Percentiles rank a stretch among this genome's conserved stretches.
These are phyloP conservation scores for Henricia sp. DNA, from an alignment of 53 echinoderm and acorn worm species.

Conservation along the genomic window DNA sequence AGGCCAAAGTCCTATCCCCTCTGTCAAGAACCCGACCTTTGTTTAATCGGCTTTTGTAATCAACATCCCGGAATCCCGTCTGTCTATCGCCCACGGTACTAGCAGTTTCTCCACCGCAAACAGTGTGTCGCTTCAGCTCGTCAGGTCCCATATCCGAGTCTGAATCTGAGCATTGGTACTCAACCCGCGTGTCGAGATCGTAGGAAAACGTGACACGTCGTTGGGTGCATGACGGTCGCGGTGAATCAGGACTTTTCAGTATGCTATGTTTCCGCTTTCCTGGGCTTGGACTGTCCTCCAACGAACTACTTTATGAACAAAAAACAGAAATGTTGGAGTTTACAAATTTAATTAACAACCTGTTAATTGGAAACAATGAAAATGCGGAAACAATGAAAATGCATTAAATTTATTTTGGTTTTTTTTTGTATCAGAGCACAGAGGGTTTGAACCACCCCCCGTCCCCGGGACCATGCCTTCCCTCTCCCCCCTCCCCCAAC, in stretches of 20 bases:
- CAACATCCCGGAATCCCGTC: conserved; percentile 13
- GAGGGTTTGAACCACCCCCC: too few species aligned
- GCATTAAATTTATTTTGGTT: too few species aligned
- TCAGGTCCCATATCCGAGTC: conserved; percentile 33
- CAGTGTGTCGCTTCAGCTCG: conserved; percentile 61
- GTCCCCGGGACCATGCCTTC: too few species aligned
- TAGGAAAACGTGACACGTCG: conserved; percentile 65
- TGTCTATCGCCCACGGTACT: background rate
- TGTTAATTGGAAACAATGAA: too few species aligned
- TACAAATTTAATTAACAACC: too few species aligned
- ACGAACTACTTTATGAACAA: conserved; percentile 13
- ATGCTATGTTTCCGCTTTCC: conserved; percentile 46
- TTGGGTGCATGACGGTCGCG: conserved; percentile 37
- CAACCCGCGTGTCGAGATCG: conserved; percentile 62
- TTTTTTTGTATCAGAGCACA: too few species aligned
- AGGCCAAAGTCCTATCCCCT: conserved; percentile 23
- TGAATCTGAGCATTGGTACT: conserved; percentile 46
- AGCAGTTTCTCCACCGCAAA: conserved; percentile 41
- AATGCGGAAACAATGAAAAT: too few species aligned
- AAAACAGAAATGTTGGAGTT: background rate
- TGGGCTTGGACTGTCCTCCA: conserved; percentile 19
- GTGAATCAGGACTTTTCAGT: conserved; percentile 49
- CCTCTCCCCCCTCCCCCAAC: background rate
- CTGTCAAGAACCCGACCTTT: background rate
- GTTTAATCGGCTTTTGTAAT: background rate